These are phyloP conservation scores for Drosophila jambulina DNA, from an alignment of 1,140 invertebrate genomes.

Conservation along the genomic window DNA sequence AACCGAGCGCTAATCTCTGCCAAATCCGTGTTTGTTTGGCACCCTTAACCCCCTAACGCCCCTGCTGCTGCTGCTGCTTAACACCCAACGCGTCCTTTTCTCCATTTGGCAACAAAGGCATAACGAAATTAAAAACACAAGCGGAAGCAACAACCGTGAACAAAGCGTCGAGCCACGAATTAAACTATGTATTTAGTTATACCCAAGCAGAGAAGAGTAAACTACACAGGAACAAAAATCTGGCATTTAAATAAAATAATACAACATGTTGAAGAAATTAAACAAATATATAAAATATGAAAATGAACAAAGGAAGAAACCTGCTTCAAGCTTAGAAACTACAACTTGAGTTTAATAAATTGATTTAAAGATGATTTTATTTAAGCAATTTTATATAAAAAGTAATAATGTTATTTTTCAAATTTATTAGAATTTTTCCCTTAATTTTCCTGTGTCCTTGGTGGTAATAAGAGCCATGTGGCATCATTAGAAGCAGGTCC, in stretches of 20 bases:
- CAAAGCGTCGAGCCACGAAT: conserved; percentile 50
- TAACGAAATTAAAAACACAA: conserved; percentile 36
- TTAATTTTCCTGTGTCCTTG: not conserved
- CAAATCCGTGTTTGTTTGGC: conserved; percentile 35
- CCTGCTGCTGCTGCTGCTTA: not conserved
- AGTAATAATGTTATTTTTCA: not conserved
- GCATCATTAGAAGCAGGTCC: conserved; percentile 48
- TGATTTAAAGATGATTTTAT: not conserved
- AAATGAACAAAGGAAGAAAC: not conserved
- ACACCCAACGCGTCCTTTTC: conserved; percentile 5
- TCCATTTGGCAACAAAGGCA: conserved; percentile 43
- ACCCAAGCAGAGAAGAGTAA: not conserved
- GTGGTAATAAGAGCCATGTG: conserved; percentile 8
- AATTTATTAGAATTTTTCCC: not conserved
- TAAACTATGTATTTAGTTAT: conserved; percentile 58
- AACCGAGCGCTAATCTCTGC: conserved; percentile 62
- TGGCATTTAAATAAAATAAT: not conserved
- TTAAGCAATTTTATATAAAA: not conserved
- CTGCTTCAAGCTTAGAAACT: no score
- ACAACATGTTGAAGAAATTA: not conserved
- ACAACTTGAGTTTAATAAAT: not conserved
- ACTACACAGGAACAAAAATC: not conserved
- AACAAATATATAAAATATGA: not conserved
- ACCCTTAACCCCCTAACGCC: not conserved
- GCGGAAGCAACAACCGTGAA: conserved; percentile 52